A percentile compares a stretch with the other conserved stretches of the same genome.
These are phyloP conservation scores for Aphis craccivora DNA, from an alignment of 1,140 invertebrate species.

Conservation along the genomic window DNA sequence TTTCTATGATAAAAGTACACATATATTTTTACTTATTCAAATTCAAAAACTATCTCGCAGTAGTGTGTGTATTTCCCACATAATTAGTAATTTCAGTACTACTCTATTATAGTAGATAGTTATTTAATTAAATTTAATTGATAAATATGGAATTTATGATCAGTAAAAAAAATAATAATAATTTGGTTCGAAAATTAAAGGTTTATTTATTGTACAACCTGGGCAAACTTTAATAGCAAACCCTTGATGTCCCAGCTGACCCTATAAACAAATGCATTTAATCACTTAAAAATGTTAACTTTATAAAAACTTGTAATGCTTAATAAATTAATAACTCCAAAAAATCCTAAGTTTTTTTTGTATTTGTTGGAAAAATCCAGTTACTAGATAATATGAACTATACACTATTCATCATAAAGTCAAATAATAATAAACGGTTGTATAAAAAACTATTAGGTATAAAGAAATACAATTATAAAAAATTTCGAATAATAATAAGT, in stretches of 20 bases:
- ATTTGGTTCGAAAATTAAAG: neutral
- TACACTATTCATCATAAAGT: neutral
- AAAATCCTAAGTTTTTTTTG: neutral
- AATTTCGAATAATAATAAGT: too few relatives aligned
- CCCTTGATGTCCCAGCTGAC: neutral
- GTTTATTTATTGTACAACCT: neutral
- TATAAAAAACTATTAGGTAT: neutral
- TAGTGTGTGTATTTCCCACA: neutral
- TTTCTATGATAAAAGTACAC: neutral
- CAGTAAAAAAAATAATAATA: neutral
- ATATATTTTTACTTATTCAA: neutral
- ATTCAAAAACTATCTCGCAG: neutral
- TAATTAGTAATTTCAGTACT: neutral
- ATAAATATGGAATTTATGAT: neutral
- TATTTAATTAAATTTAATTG: neutral
- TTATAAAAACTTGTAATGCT: neutral
- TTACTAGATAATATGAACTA: too few relatives aligned
- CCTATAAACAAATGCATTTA: neutral
- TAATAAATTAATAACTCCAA: neutral
- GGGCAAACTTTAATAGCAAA: neutral
- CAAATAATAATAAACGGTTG: neutral
- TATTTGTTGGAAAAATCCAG: neutral
- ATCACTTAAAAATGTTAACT: neutral
- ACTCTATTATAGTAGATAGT: neutral
- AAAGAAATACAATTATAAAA: neutral